Conservation (phyloP, 2,797 vertebrate species). For the Okamejei kenojei region DNA sequence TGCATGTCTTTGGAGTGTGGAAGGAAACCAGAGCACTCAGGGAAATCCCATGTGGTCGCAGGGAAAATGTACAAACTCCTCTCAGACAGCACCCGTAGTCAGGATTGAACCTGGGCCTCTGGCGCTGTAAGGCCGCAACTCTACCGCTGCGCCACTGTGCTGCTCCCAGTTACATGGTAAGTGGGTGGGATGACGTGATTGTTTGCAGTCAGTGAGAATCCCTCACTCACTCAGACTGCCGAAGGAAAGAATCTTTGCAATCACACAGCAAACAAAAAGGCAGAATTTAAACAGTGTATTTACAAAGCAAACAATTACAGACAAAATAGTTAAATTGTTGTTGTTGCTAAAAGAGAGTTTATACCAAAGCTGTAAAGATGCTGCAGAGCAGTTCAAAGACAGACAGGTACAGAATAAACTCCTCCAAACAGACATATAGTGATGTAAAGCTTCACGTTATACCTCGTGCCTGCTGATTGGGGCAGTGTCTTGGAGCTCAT, state of each 20-base stretch:
- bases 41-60: no score
- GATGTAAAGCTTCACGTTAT: neutral
- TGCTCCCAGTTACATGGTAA: neutral
- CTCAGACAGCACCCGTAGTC: no score
- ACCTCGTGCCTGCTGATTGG: neutral
- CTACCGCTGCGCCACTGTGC: no score
- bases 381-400: conserved; percentile 18
- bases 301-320: conserved; percentile 19
- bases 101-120: no score
- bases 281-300: conserved; percentile 27
- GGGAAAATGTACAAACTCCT: no score
- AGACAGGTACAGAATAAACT: neutral
- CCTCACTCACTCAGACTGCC: neutral
- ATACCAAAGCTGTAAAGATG: conserved; percentile 6
- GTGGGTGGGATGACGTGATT: no score
- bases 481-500: neutral
- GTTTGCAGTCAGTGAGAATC: neutral
- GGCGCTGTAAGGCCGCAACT: no score
- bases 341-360: neutral
- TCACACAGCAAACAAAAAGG: neutral
- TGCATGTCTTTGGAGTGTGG: no score
- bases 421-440: neutral
- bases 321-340: neutral
- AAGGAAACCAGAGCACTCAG: no score
- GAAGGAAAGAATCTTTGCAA: neutral